Percentiles rank a stretch among this genome's conserved stretches.
Conservation (phyloP, 2,797 vertebrate species). For the Spinus pinus region DNA sequence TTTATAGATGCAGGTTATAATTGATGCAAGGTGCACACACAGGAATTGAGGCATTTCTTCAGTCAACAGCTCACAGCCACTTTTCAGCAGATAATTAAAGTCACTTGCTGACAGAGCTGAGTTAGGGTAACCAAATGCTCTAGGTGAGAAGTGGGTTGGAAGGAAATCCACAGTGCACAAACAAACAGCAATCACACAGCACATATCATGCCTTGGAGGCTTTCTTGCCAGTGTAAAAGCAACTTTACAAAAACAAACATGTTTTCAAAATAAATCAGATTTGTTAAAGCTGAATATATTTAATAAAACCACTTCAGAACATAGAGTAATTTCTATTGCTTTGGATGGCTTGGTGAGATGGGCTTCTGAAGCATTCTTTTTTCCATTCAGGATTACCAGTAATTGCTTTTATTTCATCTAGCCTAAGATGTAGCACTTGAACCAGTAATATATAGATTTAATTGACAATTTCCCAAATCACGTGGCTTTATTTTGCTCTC, state of each 20-base stretch:
- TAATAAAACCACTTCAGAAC: neutral
- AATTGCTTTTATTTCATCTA: neutral
- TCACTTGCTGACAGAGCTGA: conserved; percentile 1
- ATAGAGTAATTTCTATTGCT: neutral
- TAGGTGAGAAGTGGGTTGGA: neutral
- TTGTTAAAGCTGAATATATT: neutral
- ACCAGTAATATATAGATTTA: neutral
- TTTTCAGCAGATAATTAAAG: conserved; percentile 12
- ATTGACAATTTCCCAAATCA: neutral
- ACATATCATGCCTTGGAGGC: neutral
- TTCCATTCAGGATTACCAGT: neutral
- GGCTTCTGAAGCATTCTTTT: neutral
- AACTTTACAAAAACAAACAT: neutral
- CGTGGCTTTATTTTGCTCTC: neutral
- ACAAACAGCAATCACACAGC: neutral
- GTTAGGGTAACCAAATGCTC: neutral
- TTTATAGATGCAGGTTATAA: neutral
- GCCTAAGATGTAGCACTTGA: neutral
- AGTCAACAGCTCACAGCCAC: conserved; percentile 7
- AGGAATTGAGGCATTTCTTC: neutral
- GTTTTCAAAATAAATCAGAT: neutral
- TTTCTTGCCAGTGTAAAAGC: neutral
- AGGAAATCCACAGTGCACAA: neutral
- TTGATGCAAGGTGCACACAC: neutral
- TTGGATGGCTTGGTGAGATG: neutral